Base-by-base conservation (phyloP, 2,113 vertebrate genomes). In the Elaphurus davidianus region DNA sequence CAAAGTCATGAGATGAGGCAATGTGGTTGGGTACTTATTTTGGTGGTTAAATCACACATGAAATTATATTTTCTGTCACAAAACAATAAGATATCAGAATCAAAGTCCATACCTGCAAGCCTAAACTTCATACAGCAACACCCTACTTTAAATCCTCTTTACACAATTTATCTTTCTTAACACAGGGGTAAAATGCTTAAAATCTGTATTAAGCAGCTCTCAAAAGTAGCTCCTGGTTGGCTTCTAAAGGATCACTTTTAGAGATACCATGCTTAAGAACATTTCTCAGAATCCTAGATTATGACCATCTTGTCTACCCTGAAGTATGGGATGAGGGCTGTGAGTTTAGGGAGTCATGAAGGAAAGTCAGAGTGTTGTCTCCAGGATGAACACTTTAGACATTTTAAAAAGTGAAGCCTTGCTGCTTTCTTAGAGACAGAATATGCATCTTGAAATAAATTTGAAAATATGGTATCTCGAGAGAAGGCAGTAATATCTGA, bases 131-230 rank as follows among this genome's bases (percentile, higher is more conserved):
- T 50, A 47, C 1, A n/a, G n/a, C 86, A 76, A 7, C 6, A 64
- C 8, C 1, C 47, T 54, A 82, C 79, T 82, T 54, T 54, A 52
- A 83, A 83, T 23, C 7, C 23, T 83, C 52, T 91, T 88, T 64
- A 96, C 90, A 92, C 89, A 94, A 92, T 62, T 74, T 90, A 45
- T 87, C n/a, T 96, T 84, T 94, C 30, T 91, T 50, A 85, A 96
- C 59, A 88, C 21, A 47, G 25, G 21, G 14, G 52, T 62, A 54
- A 94, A 97, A 87, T 89, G 27, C 16, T 93, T 90, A 96, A 74
- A 67, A 71, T 67, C 19, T 47, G 2, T 52, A 90, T 57, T 87
- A 91, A 94, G 55, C 81, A 62, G 19, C 21, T 96, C 36, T 97
- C 33, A 74, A 90, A 96, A 79, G 57, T 21, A 90, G 54, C 12